Base-by-base conservation (phyloP, 2,113 vertebrate species). In the Pholis gunnellus region DNA sequence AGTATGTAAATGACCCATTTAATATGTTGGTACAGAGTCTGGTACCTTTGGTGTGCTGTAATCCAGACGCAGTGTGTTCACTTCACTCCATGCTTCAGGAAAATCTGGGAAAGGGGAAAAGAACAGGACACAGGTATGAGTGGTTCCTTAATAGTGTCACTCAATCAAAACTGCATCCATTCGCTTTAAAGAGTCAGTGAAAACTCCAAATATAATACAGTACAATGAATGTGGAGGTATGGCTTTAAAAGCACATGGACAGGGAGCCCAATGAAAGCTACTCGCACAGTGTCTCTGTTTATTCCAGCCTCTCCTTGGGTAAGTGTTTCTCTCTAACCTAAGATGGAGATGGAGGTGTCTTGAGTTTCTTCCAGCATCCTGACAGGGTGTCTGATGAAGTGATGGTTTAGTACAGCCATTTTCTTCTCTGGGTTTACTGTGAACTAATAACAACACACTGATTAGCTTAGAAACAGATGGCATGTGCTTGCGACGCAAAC, bases 371-470 rank as follows among this genome's bases (percentile, higher is more conserved):
- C 96, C 88, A 95, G 92, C 29, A 93, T 87, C 85, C 96, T 96
- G 82, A 96, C 96, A 20, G 97, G 96, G n/a, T 99, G 96, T 93
- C 94, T 96, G 90, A 99, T 92, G 90, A 99, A 99, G 88, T 99
- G 98, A 88, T 99, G 96, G 78, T 95, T 96, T 59, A 99, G 88
- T 13, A 99, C 96, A 0, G 94, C 84, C 92, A 95, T 95, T 64
- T 95, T 97, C 93, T 93, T 97, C 81, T 94, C 93, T 4, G 95
- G 90, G 91, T 97, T 93, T 11, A 95, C 92, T 82, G 96, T 97
- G 93, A 99, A 98, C 98, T 99, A 29, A 75, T 18, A 59, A 75
- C 2, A 52, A 6, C 50, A 85, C 15, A 56, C 4, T 10, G 8
- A 65, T 83, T 50, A 77, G 57, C 22, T 67, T 27, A 7, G 13